Conservation (phyloP, 2,113 vertebrate species). For the Catharus minimus region DNA sequence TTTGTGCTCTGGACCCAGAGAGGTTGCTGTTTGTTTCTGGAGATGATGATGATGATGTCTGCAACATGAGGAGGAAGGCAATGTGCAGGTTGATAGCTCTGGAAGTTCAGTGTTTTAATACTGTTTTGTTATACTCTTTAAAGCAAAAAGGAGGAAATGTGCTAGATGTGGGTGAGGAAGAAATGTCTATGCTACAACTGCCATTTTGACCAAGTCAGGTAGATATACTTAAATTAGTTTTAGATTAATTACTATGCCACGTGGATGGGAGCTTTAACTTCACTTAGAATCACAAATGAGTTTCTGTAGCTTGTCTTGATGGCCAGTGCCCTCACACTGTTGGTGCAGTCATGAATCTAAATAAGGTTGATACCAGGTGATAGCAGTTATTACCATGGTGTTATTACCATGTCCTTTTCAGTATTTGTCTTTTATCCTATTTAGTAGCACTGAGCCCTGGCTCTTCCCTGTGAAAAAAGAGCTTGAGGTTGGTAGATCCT, state of each 20-base stretch:
- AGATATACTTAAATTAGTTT: background rate
- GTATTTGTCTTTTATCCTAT: background rate
- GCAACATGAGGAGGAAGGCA: background rate
- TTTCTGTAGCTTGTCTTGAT: background rate
- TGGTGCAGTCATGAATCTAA: background rate
- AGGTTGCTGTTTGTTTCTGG: background rate
- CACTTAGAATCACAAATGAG: background rate
- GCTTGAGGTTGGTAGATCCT: background rate
- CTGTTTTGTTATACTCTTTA: background rate
- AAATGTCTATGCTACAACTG: background rate
- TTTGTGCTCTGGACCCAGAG: background rate
- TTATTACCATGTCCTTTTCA: background rate
- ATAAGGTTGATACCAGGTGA: background rate
- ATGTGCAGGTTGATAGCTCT: background rate
- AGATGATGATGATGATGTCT: background rate
- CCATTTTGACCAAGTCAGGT: background rate
- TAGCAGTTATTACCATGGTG: background rate
- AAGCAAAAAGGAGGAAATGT: background rate
- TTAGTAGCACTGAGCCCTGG: background rate
- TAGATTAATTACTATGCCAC: background rate
- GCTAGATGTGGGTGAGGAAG: background rate
- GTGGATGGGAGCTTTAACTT: background rate
- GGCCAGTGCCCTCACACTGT: fast-evolving
- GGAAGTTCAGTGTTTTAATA: background rate
- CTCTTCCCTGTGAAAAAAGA: background rate